Base-by-base conservation (phyloP, 2,888 invertebrate genomes). In the Clistopyga incitator region DNA sequence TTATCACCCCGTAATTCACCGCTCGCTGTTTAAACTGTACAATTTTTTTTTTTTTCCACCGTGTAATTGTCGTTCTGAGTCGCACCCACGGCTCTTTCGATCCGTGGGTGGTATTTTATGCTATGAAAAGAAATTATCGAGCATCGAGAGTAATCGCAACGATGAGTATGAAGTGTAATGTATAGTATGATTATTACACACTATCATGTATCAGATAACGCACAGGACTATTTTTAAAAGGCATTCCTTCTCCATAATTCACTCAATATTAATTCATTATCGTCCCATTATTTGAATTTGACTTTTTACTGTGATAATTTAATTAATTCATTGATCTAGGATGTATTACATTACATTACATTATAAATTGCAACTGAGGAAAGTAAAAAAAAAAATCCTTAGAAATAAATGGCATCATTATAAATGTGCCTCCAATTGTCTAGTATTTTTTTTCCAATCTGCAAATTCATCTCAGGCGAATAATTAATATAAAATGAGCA, bases 51-150 rank as follows among this genome's bases (percentile, higher is more conserved):
- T 25, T 34, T 50, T 65, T 64, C 56, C 18, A 50, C 20, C 47
- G n/a, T 67, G 25, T 45, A 45, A 65, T 54, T 67, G 38, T 72
- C 15, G 59, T 23, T 34, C 38, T 34, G 72, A 10, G 42, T 38
- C 67, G 64, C 45, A 56, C 65, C 65, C 74, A 65, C 54, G 38
- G 20, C 50, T 74, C 74, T 67, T 59, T 67, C 34, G 18, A 29
- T 3, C 50, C 20, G 42, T 6, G 42, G 20, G 13, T 20, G 10
- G 42, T 65, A 20, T 65, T 65, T 45, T 23, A 42, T 13, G 42
- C 65, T n/a, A 38, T 8, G 18, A 13, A 65, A 34, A 42, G 54
- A 61, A 78, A 65, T 78, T 38, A 75, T 79, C 79, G 82, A 82
- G 75, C 70, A 70, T 38, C 59, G 47, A 56, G 11, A 52, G 50